Evolutionary conservation across 35 echinoderm and acorn worm genomes (phyloP), one percentile per base, ranked within the genome.

Genomic region (Heliocidaris erythrogramma): DNA sequence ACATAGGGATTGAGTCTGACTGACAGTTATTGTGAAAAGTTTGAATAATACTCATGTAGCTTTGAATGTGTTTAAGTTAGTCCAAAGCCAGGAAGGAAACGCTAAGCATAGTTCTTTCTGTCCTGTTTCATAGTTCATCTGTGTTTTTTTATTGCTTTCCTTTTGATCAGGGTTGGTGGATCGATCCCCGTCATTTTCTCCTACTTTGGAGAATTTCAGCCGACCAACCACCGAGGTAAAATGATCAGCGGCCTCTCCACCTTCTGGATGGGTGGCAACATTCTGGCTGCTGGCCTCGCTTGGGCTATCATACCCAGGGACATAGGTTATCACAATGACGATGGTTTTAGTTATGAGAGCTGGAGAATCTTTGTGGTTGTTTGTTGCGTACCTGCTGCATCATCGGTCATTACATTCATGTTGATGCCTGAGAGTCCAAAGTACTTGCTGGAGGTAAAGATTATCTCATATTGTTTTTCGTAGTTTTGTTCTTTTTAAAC

Each of bases 241-340:
- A 99, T 99, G 97, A 96, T 99, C 59, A 97, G 95, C 48, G 30
- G 78, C 48, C 93, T 99, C 30, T 94, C 98, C 35, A 99, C 94
- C 48, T 97, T 97, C 93, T 99, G 98, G 98, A 97, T 99, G 95
- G 85, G 85, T 7, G 98, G 98, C 24, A 97, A 99, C 86, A 97
- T 99, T 11, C 30, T 99, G 9, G 95, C 98, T 11, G 98, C 98
- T 27, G 95, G 13, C n/a, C 49, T 99, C 13, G 98, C 98, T 18
- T 97, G 96, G 97, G 94, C 92, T 18, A 92, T 99, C 85, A 97
- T 99, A 84, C 98, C 98, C 32, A 94, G 84, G 35, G 65, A 96
- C 49, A 11, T 92, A 13, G 87, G 88, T 13, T 94, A 95, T 49
- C 24, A 59, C 60, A 85, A 93, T 47, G 88, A 90, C 5, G 31